A percentile compares a stretch with the other conserved stretches of the same genome.
phyloP scores from a whole-genome alignment of 2,797 vertebrate species.

The Channallabes apus region DNA sequence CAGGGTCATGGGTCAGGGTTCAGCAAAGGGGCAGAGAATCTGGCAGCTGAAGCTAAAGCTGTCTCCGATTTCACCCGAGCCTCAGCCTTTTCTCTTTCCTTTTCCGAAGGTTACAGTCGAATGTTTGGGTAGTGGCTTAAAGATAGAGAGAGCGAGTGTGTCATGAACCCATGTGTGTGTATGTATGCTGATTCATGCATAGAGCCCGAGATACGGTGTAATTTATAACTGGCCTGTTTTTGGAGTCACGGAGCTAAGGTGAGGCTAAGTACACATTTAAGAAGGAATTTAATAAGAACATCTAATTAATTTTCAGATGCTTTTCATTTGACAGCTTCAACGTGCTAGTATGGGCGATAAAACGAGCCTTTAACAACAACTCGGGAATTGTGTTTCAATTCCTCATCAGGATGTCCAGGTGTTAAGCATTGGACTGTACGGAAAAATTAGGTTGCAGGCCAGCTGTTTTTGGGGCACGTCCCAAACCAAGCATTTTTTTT shows the following conservation, averaged over 20 bases:
- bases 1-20: slow-evolving; percentile 89
- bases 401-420: slow-evolving; percentile 37
- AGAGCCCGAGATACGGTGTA: neutral
- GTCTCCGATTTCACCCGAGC: slow-evolving; percentile 68
- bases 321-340: neutral
- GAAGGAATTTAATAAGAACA: slow-evolving; percentile 19
- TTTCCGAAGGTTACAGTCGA: slow-evolving; percentile 58
- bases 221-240: neutral
- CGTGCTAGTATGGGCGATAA: neutral
- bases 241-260: neutral
- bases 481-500: slow-evolving; percentile 51
- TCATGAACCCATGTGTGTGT: slow-evolving; percentile 34
- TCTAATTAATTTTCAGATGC: slow-evolving; percentile 3
- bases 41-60: slow-evolving; percentile 57
- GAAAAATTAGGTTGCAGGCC: slow-evolving; percentile 44
- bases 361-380: slow-evolving; percentile 29
- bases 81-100: slow-evolving; percentile 52
- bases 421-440: slow-evolving; percentile 32
- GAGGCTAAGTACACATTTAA: slow-evolving; percentile 10
- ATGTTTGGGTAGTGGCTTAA: slow-evolving; percentile 44
- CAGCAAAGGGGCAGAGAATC: slow-evolving; percentile 80
- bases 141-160: slow-evolving; percentile 36
- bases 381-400: slow-evolving; percentile 30
- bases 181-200: slow-evolving; percentile 7
- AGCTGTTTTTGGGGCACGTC: slow-evolving; percentile 49